These are phyloP conservation scores for Stenopsyche tienmushanensis DNA, from an alignment of 1,140 invertebrate genomes.

Conservation along the genomic window DNA sequence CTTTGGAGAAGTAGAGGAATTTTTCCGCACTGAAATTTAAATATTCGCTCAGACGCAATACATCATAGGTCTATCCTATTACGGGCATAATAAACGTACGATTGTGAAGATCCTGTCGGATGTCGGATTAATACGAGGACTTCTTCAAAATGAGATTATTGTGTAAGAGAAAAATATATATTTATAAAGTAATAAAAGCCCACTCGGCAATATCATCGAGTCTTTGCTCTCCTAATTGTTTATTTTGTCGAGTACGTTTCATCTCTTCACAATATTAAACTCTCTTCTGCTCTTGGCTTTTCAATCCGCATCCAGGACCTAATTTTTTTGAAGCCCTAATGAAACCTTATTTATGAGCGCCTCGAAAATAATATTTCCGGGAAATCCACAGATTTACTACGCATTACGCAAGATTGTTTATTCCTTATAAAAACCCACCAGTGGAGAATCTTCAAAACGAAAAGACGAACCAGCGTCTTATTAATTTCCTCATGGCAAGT, in stretches of 20 bases:
- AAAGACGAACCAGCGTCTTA: no score
- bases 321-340: constrained; percentile 22
- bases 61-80: no score
- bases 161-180: background rate
- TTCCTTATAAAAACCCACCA: no score
- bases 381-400: constrained; percentile 10
- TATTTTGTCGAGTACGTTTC: constrained; percentile 5
- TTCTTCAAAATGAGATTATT: background rate
- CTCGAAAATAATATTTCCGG: background rate
- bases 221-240: background rate
- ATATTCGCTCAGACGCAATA: no score
- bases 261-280: constrained; percentile 11
- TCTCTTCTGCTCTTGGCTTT: background rate
- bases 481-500: no score
- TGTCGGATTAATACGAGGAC: background rate
- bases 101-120: background rate
- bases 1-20: no score
- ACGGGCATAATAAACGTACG: no score
- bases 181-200: background rate
- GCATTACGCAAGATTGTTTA: background rate
- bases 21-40: no score
- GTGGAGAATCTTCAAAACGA: no score
- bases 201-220: background rate
- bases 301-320: background rate
- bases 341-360: constrained; percentile 19